Conservation (phyloP, 2,888 invertebrate genomes). For the Pollenia angustigena region DNA sequence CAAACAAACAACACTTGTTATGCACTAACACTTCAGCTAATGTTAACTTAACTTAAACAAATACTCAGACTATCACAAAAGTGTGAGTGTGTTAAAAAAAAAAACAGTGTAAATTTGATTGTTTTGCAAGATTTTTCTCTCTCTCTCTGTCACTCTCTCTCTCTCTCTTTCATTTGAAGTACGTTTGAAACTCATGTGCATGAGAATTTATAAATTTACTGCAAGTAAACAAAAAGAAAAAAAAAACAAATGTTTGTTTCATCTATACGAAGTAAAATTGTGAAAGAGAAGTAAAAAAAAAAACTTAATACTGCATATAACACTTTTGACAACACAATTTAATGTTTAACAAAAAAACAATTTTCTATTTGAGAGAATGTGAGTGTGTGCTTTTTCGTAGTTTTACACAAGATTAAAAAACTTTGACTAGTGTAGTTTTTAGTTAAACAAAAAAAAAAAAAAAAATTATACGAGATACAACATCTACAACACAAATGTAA, state of each 20-base stretch:
- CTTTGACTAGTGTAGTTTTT: slow-evolving; percentile 60
- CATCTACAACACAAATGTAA: slow-evolving; percentile 21
- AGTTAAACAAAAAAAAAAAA: slow-evolving; percentile 46
- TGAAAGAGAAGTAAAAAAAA: slow-evolving; percentile 7
- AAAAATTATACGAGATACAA: slow-evolving; percentile 31
- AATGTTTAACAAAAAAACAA: slow-evolving; percentile 35
- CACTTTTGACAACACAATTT: slow-evolving; percentile 69
- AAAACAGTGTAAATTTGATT: slow-evolving; percentile 27
- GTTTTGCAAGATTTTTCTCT: slow-evolving; percentile 9
- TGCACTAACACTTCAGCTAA: slow-evolving; percentile 40
- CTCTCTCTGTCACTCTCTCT: background rate
- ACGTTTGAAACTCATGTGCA: slow-evolving; percentile 11
- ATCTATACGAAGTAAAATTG: slow-evolving; percentile 52
- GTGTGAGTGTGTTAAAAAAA: background rate
- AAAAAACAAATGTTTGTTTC: background rate
- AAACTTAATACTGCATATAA: slow-evolving; percentile 58
- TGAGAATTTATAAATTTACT: slow-evolving; percentile 24
- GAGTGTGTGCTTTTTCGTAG: slow-evolving; percentile 11
- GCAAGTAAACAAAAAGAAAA: slow-evolving; percentile 41
- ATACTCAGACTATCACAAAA: background rate
- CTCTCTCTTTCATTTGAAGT: background rate
- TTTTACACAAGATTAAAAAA: slow-evolving; percentile 71
- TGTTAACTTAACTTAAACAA: slow-evolving; percentile 15
- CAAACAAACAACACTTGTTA: slow-evolving; percentile 37
- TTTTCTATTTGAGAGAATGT: slow-evolving; percentile 15